Evolutionary conservation across 1,140 invertebrate species (phyloP).

Genomic region (Lepidurus apus): DNA sequence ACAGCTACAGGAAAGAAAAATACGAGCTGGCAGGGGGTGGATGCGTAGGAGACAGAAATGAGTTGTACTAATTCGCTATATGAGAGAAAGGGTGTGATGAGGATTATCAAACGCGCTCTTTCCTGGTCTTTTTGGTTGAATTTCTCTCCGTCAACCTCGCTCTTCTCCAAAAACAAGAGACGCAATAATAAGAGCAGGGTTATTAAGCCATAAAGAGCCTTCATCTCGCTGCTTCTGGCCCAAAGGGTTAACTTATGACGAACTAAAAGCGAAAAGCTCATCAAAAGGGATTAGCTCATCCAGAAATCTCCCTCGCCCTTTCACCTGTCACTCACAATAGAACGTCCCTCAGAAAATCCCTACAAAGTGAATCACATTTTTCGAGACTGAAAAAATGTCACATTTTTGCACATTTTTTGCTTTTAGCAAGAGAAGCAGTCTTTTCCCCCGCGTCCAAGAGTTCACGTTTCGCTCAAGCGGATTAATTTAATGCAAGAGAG

Average conservation of each 20-base stretch:
- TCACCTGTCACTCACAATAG: not conserved
- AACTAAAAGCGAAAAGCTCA: slow-evolving; percentile 19
- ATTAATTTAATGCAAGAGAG: slow-evolving; percentile 14
- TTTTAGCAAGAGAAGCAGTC: not conserved
- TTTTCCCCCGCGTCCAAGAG: not conserved
- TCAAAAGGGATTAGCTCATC: slow-evolving; percentile 21
- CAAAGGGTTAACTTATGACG: slow-evolving; percentile 18
- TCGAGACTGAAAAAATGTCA: not conserved
- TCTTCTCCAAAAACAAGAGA: not conserved
- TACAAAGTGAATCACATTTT: slow-evolving; percentile 15
- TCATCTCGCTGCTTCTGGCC: not conserved
- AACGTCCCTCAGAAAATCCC: not conserved
- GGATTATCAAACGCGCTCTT: not conserved
- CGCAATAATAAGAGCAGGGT: not conserved
- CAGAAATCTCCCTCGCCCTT: not conserved
- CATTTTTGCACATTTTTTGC: slow-evolving; percentile 18
- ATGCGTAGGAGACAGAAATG: slow-evolving; percentile 14
- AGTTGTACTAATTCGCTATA: not conserved
- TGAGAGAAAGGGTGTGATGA: slow-evolving; percentile 5
- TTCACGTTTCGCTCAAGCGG: slow-evolving; percentile 13
- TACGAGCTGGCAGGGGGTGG: not conserved
- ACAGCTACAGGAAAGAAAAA: not conserved
- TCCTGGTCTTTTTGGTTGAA: not conserved
- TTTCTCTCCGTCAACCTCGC: not conserved
- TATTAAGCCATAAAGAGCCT: slow-evolving; percentile 11